Base-by-base conservation (phyloP, 2,113 vertebrate species). In the Equus przewalskii region DNA sequence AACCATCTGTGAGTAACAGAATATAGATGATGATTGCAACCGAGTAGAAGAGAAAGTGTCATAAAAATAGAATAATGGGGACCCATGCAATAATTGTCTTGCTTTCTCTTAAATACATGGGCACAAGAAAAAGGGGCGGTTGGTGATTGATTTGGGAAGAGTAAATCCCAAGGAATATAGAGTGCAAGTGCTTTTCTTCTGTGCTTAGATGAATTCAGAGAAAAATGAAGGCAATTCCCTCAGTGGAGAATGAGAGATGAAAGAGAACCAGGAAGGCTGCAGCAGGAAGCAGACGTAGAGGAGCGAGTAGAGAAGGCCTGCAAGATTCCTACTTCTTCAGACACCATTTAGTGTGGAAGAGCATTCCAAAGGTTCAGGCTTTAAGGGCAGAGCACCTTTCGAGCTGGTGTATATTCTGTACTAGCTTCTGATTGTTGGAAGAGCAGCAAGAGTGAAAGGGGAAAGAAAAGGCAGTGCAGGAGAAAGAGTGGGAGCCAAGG, bases 11-110 rank as follows among this genome's bases (percentile, higher is more conserved):
- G 85, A 97, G 22, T 78, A 67, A 84, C 2, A 72, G 80, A n/a
- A 94, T 13, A 6, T 1, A 24, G 5, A 0, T 0, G 46, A 22
- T 22, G 8, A 24, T 4, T 24, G 6, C 7, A 8, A 3, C 1
- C 1, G 0, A 4, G 0, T 22, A 58, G 58, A 91, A 86, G 18
- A 78, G 9, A 1, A 7, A 84, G 46, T 2, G 10, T 56, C 28
- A 76, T 83, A 56, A 44, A 93, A 56, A 44, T 36, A 78, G 3
- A 83, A 36, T 5, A 2, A 44, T 44, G 14, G 22, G 13, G 28
- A 16, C 16, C 19, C 0, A 0, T 1, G 18, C 26, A 11, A 5
- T 2, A 26, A 22, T 41, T n/a, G 0, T 14, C 22, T 11, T 69
- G 19, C 28, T 89, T 24, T 54, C 64, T 85, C 56, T 91, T 73